These are phyloP conservation scores for Ornithorhynchus anatinus DNA, from an alignment of 2,113 vertebrate species.

Conservation along the genomic window DNA sequence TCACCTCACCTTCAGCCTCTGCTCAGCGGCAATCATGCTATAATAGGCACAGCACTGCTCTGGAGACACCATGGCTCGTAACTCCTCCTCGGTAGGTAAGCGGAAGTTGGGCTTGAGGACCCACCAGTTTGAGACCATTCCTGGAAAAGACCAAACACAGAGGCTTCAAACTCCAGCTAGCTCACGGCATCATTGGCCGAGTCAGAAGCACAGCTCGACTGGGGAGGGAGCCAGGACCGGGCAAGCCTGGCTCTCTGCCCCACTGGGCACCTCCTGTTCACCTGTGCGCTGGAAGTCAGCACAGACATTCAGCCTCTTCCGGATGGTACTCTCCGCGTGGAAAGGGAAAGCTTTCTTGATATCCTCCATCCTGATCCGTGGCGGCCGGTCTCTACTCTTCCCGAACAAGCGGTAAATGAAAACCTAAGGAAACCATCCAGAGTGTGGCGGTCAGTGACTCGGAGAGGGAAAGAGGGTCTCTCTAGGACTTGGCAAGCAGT, in stretches of 20 bases:
- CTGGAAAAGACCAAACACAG: no score
- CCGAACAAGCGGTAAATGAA: constrained; percentile 93
- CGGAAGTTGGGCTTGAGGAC: constrained; percentile 93
- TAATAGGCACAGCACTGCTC: constrained; percentile 93
- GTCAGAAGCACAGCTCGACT: no score
- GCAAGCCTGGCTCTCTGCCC: no score
- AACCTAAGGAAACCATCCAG: no score
- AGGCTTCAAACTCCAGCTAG: no score
- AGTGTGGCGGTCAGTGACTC: no score
- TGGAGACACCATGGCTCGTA: constrained; percentile 91
- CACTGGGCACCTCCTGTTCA: neutral
- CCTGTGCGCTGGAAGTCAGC: constrained; percentile 93
- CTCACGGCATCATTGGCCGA: neutral
- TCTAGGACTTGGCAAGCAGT: no score
- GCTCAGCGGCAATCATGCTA: constrained; percentile 90
- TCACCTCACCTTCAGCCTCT: constrained; percentile 86
- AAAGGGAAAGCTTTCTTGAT: constrained; percentile 94
- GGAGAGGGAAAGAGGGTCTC: no score
- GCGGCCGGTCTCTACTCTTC: constrained; percentile 90
- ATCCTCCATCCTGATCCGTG: constrained; percentile 92
- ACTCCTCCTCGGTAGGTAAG: constrained; percentile 91
- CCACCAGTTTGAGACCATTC: constrained; percentile 96
- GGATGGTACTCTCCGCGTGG: constrained; percentile 90
- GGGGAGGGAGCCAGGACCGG: no score
- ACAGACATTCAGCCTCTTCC: constrained; percentile 89